Conservation (phyloP, 1,140 invertebrate species). For the Steinernema feltiae region DNA sequence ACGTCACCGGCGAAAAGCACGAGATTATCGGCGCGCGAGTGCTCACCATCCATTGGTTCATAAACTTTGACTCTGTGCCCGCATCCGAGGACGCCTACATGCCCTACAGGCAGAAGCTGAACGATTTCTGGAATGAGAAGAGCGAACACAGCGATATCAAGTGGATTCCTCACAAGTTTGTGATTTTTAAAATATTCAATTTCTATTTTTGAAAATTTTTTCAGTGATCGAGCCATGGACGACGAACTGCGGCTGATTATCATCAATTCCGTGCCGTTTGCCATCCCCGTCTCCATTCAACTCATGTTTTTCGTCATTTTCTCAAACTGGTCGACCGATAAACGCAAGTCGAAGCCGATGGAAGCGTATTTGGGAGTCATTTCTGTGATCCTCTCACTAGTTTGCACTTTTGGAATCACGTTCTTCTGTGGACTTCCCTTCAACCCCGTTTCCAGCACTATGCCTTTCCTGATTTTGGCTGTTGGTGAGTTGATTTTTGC, state of each 20-base stretch:
- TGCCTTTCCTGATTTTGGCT: slow-evolving; percentile 56
- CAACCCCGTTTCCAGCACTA: slow-evolving; percentile 56
- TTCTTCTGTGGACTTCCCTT: slow-evolving; percentile 54
- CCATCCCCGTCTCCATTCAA: slow-evolving; percentile 52
- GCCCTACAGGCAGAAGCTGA: slow-evolving; percentile 48
- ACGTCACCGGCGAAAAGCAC: slow-evolving; percentile 55
- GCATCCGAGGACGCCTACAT: slow-evolving; percentile 45
- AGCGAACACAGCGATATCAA: slow-evolving; percentile 46
- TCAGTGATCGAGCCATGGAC: slow-evolving; percentile 57
- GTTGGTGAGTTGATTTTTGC: slow-evolving; percentile 47
- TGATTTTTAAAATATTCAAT: neutral
- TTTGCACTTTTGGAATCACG: slow-evolving; percentile 52
- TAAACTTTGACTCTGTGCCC: slow-evolving; percentile 30
- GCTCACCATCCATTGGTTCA: slow-evolving; percentile 55
- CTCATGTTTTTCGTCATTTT: slow-evolving; percentile 54
- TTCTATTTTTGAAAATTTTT: too few relatives aligned
- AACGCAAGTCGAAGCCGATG: slow-evolving; percentile 52
- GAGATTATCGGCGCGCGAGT: slow-evolving; percentile 55
- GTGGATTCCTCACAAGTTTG: slow-evolving; percentile 56
- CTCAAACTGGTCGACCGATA: slow-evolving; percentile 49
- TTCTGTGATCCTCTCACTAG: slow-evolving; percentile 49
- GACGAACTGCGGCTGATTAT: slow-evolving; percentile 55
- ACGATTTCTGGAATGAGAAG: slow-evolving; percentile 51
- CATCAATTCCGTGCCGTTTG: slow-evolving; percentile 53
- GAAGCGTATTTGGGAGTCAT: slow-evolving; percentile 57